Evolutionary conservation across 2,797 vertebrate genomes (phyloP).

Genomic region (Sebastes alutus): DNA sequence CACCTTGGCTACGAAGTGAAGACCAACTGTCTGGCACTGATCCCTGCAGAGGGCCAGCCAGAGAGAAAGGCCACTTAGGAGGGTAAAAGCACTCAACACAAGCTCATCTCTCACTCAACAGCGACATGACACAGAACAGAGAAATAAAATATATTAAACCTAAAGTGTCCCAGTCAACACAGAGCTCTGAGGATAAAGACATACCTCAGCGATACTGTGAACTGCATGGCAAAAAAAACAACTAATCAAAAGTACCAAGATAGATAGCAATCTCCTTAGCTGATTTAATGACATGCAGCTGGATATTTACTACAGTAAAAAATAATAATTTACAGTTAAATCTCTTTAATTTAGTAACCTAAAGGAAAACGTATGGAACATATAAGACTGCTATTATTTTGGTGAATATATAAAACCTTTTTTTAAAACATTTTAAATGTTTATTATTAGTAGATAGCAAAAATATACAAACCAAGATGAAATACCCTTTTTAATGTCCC

Average conservation of each 20-base stretch:
- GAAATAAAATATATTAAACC: conserved; percentile 37
- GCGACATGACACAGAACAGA: conserved; percentile 34
- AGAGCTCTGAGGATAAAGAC: not conserved
- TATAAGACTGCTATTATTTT: conserved; percentile 69
- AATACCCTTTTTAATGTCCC: conserved; percentile 88
- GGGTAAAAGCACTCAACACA: conserved; percentile 18
- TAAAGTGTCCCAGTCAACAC: conserved; percentile 16
- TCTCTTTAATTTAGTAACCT: conserved; percentile 77
- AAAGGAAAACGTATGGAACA: conserved; percentile 63
- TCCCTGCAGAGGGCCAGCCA: not conserved
- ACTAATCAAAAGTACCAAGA: conserved; percentile 59
- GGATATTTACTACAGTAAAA: conserved; percentile 74
- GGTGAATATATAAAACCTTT: conserved; percentile 72
- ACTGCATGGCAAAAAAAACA: conserved; percentile 38
- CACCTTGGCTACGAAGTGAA: conserved; percentile 16
- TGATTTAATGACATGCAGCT: conserved; percentile 66
- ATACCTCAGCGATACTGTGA: conserved; percentile 13
- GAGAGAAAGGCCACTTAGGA: conserved; percentile 57
- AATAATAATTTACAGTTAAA: conserved; percentile 83
- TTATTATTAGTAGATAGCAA: conserved; percentile 87
- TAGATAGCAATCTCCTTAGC: conserved; percentile 30
- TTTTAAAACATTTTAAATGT: conserved; percentile 78
- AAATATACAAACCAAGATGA: conserved; percentile 93
- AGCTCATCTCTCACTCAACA: conserved; percentile 35
- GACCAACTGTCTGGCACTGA: conserved; percentile 10